Evolutionary conservation across 2,888 invertebrate genomes (phyloP), one percentile per base, ranked within the genome.

Genomic region (Agrochola circellaris): DNA sequence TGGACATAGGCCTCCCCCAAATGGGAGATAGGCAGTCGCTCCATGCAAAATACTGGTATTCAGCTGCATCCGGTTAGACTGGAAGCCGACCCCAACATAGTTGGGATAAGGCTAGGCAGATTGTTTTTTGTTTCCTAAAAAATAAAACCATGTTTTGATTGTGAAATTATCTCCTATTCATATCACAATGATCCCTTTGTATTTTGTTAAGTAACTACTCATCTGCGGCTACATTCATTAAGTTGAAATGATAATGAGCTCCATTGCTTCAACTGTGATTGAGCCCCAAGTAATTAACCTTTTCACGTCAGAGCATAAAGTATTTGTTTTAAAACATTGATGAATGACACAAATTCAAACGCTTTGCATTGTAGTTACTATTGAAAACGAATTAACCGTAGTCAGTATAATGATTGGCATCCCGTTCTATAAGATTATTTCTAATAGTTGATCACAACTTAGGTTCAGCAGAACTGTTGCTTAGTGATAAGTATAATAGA

Each of bases 241-340:
- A 66, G 26, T 48, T 48, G 54, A 72, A 56, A 70, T 54, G 54
- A 58, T 70, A 83, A 73, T 81, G 15, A 70, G 79, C 26, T 58
- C 65, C 69, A 73, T 66, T 66, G 60, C 79, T 73, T 72, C 65
- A 65, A 11, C 42, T 62, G 45, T 62, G 62, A 73, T 62, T 79
- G 45, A 60, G 51, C 54, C 26, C 9, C 42, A 67, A 30, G 58
- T 60, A 60, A 78, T 81, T 82, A 60, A 71, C 23, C 70, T 75
- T 68, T 67, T 67, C 9, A 45, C 42, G 23, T 42, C 23, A 38
- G 69, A 74, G 60, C 8, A 74, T 2, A 23, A 60, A 20, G 26
- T 56, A 69, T 65, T 76, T 61, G 56, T 66, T 62, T 81, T 60
- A 17, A 15, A 51, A 30, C 51, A 30, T 45, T 38, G 23, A 66